Base-by-base conservation (phyloP, 2,113 vertebrate species). In the Tylochromis polylepis region DNA sequence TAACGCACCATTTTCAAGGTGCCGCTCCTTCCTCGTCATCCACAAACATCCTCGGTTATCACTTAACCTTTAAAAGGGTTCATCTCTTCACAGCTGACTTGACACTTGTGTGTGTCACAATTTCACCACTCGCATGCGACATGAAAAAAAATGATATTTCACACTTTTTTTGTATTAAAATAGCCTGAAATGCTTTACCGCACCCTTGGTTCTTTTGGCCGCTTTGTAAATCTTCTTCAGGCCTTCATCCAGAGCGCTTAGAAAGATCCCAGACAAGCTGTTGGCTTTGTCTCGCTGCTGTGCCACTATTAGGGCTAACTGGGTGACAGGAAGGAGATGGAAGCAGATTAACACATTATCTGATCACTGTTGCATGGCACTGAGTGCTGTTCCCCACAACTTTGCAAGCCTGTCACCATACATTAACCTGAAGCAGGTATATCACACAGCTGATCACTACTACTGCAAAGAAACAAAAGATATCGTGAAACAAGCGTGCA, bases 231-330 rank as follows among this genome's bases (percentile, higher is more conserved):
- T 96, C 96, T 97, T 98, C 93, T 96, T 97, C 59, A 99, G 96
- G n/a, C 97, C 97, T 51, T 96, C 95, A 83, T 98, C 97, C 86
- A 99, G 95, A 88, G 98, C 97, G 8, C 93, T 94, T 22, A 98
- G 95, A 36, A 94, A 95, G 94, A 99, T 97, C 89, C 97, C 97
- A 84, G 98, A 98, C 85, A 98, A 91, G 55, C 95, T 97, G 95
- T 97, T 98, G 89, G 93, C 92, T 31, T 88, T 93, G 93, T 98
- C 97, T 65, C 98, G 94, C 75, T 97, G 97, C 95, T 99, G 98
- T 29, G 98, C 96, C 90, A 99, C 96, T 49, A 98, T 95, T 89
- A 99, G 95, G 31, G 97, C 98, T 93, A 98, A 49, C 98, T 99
- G 93, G 80, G 86, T 20, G 36, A 93, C 86, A 89, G 59, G 81